Base-by-base conservation (phyloP, 2,888 invertebrate genomes). In the Drosophila nr. perissopoda region DNA sequence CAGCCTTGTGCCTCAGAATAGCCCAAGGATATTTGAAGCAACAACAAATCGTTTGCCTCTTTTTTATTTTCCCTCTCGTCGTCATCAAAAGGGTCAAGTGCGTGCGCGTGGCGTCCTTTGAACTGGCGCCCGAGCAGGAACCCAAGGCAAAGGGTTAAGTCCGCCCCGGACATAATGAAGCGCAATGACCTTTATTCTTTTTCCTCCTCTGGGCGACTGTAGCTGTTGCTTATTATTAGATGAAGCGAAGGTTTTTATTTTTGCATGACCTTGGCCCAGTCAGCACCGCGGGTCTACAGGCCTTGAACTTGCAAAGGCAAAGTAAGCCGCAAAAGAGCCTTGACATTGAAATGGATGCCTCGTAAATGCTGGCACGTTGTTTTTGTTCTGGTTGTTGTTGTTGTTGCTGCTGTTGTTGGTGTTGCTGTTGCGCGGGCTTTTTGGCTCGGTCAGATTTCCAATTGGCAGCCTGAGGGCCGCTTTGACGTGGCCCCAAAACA, bases 11-110 rank as follows among this genome's bases (percentile, higher is more conserved):
- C 61, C 61, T 62, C 78, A 74, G 70, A 64, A 72, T 78, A 74
- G 71, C 90, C 78, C 74, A 88, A 85, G 89, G 86, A 85, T 78
- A 76, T 76, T 84, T 70, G 72, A 53, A 70, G 74, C 61, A 65
- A 62, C 74, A 74, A 64, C 60, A 65, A 57, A 54, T 49, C 63
- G 31, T 51, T 68, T 56, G 38, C 59, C 46, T 51, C 61, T 67
- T 49, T 58, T 58, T 64, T 58, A 31, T 52, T 51, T 11, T 46
- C 16, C 53, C 38, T 25, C 38, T 61, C 25, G 29, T 31, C 21
- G 5, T 42, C 61, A 27, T 29, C 42, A 72, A 87, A 87, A 87
- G 87, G 87, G 87, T 90, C 87, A 90, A 87, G 90, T 90, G 89
- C 83, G 87, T 75, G 75, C 83, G 90, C 83, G 89, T 83, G 87